A percentile compares a stretch with the other conserved stretches of the same genome.
These are phyloP conservation scores for Eupithecia subfuscata DNA, from an alignment of 2,888 invertebrate species.

Conservation along the genomic window DNA sequence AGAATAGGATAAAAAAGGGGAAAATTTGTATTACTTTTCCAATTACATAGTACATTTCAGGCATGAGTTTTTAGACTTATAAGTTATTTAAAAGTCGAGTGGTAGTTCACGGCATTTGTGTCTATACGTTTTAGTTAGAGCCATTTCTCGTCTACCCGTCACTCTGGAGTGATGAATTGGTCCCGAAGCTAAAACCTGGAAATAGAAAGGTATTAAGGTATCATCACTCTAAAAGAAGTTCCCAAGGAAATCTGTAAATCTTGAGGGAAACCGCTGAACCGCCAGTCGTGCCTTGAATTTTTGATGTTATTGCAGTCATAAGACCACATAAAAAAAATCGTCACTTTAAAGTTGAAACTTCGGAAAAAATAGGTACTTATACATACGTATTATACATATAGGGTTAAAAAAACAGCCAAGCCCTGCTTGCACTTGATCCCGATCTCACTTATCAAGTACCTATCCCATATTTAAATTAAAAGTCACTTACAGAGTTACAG, in stretches of 20 bases:
- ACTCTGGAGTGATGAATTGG: conserved; percentile 84
- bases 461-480: neutral
- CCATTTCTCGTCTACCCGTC: conserved; percentile 86
- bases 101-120: conserved; percentile 83
- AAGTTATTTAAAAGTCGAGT: neutral
- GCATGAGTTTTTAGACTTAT: neutral
- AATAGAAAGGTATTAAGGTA: conserved; percentile 1
- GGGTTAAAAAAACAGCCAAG: neutral
- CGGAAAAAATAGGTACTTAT: too few species aligned
- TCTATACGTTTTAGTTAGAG: conserved; percentile 85
- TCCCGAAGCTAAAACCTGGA: conserved; percentile 75
- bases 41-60: neutral
- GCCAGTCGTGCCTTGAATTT: too few species aligned
- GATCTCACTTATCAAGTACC: too few species aligned
- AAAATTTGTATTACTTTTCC: neutral
- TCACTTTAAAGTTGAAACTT: too few species aligned
- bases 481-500: neutral
- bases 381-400: too few species aligned
- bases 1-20: neutral
- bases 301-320: too few species aligned
- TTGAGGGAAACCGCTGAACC: neutral
- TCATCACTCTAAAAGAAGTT: neutral
- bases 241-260: neutral
- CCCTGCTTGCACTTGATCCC: neutral
- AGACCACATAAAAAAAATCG: too few species aligned